These are phyloP conservation scores for Drosophila trichaetosa DNA, from an alignment of 2,888 invertebrate genomes.

Conservation along the genomic window DNA sequence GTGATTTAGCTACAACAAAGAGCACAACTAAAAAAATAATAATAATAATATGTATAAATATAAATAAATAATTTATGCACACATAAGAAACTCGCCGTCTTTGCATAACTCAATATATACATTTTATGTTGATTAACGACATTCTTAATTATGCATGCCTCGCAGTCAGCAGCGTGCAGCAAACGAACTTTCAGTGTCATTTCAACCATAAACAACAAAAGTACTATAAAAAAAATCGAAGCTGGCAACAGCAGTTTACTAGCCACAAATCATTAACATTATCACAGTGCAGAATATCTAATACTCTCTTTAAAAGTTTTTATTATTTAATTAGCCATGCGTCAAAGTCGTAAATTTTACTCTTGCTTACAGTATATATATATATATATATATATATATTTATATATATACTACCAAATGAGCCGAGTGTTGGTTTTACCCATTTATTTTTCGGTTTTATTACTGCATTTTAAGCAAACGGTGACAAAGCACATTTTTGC, in stretches of 20 bases:
- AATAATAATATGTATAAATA: slow-evolving; percentile 1
- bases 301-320: not conserved
- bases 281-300: not conserved
- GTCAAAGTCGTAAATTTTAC: not conserved
- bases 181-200: slow-evolving; percentile 40
- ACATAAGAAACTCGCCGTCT: slow-evolving; percentile 7
- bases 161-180: slow-evolving; percentile 40
- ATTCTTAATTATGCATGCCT: slow-evolving; percentile 45
- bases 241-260: not conserved
- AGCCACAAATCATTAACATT: not conserved
- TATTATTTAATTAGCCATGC: not conserved
- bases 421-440: not conserved
- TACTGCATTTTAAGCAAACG: not conserved
- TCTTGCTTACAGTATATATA: not conserved
- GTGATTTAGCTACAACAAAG: slow-evolving; percentile 22
- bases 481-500: not conserved
- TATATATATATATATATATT: not conserved
- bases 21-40: not conserved
- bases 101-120: slow-evolving; percentile 43
- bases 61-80: slow-evolving; percentile 1
- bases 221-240: slow-evolving; percentile 6
- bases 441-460: not conserved
- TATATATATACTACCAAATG: not conserved
- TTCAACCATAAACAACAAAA: slow-evolving; percentile 20
- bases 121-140: slow-evolving; percentile 30